A percentile compares a stretch with the other conserved stretches of the same genome.
These are phyloP conservation scores for Cephus cinctus DNA, from an alignment of 1,140 invertebrate species.

Conservation along the genomic window DNA sequence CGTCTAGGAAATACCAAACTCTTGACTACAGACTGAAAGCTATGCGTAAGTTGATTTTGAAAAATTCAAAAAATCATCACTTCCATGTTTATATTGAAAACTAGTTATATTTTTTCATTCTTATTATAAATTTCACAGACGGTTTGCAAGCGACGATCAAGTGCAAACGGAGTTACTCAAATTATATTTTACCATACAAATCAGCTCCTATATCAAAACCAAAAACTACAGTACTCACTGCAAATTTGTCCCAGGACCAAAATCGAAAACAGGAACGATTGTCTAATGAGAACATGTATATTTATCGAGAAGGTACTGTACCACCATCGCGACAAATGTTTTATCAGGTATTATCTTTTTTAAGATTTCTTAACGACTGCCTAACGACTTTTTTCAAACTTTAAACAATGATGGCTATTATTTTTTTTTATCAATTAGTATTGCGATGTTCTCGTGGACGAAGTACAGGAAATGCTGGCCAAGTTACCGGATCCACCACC, in stretches of 20 bases:
- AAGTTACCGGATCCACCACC: constrained; percentile 65
- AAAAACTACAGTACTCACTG: constrained; percentile 47
- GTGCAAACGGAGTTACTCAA: constrained; percentile 58
- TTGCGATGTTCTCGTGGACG: constrained; percentile 80
- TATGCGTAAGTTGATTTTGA: constrained; percentile 54
- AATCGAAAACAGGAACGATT: constrained; percentile 36
- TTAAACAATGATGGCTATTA: too few relatives aligned
- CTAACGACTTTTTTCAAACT: too few relatives aligned
- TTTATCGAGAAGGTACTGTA: constrained; percentile 68
- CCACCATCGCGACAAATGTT: constrained; percentile 79
- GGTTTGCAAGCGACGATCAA: constrained; percentile 58
- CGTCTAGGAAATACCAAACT: constrained; percentile 78
- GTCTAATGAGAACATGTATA: constrained; percentile 56
- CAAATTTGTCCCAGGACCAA: constrained; percentile 34
- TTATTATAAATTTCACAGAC: constrained; percentile 41
- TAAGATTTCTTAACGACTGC: too few relatives aligned
- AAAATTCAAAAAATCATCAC: not conserved
- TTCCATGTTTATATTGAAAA: not conserved
- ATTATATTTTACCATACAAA: constrained; percentile 58
- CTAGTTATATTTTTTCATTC: not conserved
- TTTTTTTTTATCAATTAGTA: constrained; percentile 62
- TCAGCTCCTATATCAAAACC: constrained; percentile 44
- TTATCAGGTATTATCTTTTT: constrained; percentile 64
- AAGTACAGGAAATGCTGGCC: constrained; percentile 78
- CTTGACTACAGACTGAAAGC: constrained; percentile 81